Conservation (phyloP, 1,140 invertebrate genomes). For the Drosophila obscura region DNA sequence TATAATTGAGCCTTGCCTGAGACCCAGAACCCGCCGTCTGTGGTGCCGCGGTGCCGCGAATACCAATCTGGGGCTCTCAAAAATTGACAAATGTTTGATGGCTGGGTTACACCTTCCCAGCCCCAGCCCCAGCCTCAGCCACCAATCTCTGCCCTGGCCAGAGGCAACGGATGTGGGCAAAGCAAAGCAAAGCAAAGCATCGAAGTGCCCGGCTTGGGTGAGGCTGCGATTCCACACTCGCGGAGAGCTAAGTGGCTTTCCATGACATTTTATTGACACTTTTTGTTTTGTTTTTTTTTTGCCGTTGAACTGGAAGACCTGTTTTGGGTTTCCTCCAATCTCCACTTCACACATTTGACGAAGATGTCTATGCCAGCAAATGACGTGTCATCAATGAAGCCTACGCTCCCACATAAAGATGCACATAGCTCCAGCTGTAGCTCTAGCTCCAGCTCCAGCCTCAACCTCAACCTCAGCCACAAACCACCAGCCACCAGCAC, state of each 20-base stretch:
- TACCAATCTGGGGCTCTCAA: constrained; percentile 44
- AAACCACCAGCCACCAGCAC: constrained; percentile 5
- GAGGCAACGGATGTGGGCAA: constrained; percentile 59
- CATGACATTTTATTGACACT: constrained; percentile 81
- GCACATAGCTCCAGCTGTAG: constrained; percentile 7
- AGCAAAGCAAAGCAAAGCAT: constrained; percentile 10
- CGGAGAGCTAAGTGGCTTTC: constrained; percentile 69
- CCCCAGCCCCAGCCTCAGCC: too few relatives aligned
- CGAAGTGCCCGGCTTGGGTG: constrained; percentile 48
- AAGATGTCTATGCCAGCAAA: constrained; percentile 76
- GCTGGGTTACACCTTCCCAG: constrained; percentile 2
- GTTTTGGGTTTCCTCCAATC: constrained; percentile 48
- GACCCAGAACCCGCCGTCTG: constrained; percentile 26
- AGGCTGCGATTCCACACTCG: constrained; percentile 46
- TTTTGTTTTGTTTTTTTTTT: constrained; percentile 27
- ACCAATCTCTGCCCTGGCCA: too few relatives aligned
- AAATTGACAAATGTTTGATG: constrained; percentile 70
- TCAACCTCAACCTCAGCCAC: constrained; percentile 24
- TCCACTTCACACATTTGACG: constrained; percentile 76
- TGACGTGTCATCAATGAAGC: constrained; percentile 79
- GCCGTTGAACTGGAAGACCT: constrained; percentile 59
- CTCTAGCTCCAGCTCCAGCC: constrained; percentile 36
- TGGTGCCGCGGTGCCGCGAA: constrained; percentile 29
- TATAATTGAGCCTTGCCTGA: constrained; percentile 75
- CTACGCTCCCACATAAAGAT: constrained; percentile 74